phyloP scores from a whole-genome alignment of 2,888 invertebrate genomes.

The Tetranychus piercei region DNA sequence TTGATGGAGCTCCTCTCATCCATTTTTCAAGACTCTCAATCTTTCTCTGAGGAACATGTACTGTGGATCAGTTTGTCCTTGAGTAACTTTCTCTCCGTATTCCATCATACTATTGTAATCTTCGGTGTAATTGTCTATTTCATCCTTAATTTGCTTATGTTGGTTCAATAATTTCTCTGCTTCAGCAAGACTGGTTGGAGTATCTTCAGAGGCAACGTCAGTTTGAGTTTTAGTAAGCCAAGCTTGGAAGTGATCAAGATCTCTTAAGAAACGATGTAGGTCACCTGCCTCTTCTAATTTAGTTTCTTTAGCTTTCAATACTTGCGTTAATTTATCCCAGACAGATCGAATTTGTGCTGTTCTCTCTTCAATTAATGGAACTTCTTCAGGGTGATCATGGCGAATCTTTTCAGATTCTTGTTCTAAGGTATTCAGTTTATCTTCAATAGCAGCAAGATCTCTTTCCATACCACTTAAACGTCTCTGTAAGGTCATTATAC shows the following conservation, averaged over 20 bases:
- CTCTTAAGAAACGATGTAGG: conserved; percentile 86
- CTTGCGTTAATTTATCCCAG: conserved; percentile 91
- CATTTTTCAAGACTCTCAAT: conserved; percentile 89
- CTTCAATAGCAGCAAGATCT: conserved; percentile 93
- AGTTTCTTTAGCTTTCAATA: conserved; percentile 90
- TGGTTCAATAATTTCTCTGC: conserved; percentile 91
- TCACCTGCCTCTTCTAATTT: conserved; percentile 98
- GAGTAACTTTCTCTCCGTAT: conserved; percentile 87
- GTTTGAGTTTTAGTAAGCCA: conserved; percentile 98
- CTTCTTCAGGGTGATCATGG: conserved; percentile 82
- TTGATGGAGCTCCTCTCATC: conserved; percentile 95
- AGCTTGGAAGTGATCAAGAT: conserved; percentile 97
- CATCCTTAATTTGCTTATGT: conserved; percentile 94
- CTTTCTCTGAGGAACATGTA: conserved; percentile 99
- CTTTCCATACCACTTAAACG: conserved; percentile 95
- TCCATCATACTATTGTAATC: conserved; percentile 99
- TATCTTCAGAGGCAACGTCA: conserved; percentile 93
- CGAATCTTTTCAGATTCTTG: conserved; percentile 80
- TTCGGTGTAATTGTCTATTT: conserved; percentile 96
- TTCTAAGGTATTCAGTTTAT: conserved; percentile 80
- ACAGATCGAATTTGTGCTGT: conserved; percentile 72
- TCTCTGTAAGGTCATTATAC: conserved; percentile 89
- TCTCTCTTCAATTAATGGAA: conserved; percentile 68
- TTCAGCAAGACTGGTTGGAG: conserved; percentile 74
- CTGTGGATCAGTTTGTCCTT: conserved; percentile 82